Evolutionary conservation across 1,140 invertebrate species (phyloP), one percentile per base, ranked within the genome.

Genomic region (Armadillidium nasatum): DNA sequence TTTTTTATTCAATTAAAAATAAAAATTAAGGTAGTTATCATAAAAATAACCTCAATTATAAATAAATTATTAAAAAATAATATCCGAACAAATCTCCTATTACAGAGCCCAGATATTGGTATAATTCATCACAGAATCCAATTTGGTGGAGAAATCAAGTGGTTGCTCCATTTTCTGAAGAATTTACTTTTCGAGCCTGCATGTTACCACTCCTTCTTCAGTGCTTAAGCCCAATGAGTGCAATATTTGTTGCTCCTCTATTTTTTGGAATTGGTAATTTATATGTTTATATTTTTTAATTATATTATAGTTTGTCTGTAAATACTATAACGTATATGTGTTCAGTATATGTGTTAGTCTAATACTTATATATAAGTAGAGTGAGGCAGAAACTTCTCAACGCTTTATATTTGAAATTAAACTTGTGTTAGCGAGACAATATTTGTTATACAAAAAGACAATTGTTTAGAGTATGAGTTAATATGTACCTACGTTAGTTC

Each of bases 141-240:
- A 89, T 93, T 21, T 96, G 94, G 93, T 87, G 95, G 81, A 88
- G 95, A 79, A 96, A 95, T 84, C 91, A 94, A 84, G 85, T 97
- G 46, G 92, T 97, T 80, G 95, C 95, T 11, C 96, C 95, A 11
- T 83, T 98, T 44, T 94, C 94, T 76, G 96, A 98, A 86, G 96
- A 98, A 85, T 95, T 95, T 86, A 94, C 94, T 6, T 96, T 95
- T 84, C 87, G 96, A 81, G 94, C 94, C 0, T 97, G 95, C 83
- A 97, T 98, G 93, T 86, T 97, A 83, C 94, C 95, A 33, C 84
- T 97, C 19, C 86, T 98, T 11, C 84, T 96, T 76, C 92, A 95
- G 83, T 93, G 91, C 84, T 91, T 95, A 81, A 85, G 88, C n/a
- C 90, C 91, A 4, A 84, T 88, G 7, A 89, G 87, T 74, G 90